Percentiles rank a stretch among this genome's conserved stretches.
Conservation (phyloP, 2,113 vertebrate species). For the Trematomus loennbergii region DNA sequence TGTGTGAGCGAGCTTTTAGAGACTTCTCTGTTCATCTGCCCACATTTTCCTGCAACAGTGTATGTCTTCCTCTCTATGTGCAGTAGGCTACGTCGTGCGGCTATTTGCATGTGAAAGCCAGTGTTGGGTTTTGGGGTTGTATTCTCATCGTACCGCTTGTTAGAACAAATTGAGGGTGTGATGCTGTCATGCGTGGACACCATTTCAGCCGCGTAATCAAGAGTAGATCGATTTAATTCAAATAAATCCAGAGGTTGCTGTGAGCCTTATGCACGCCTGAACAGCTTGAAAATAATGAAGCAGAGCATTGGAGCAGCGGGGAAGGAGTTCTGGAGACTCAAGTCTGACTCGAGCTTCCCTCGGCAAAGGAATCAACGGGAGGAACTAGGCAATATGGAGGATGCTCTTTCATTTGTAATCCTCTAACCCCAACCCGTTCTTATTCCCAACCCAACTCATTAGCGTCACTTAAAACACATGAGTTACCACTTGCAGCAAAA, state of each 20-base stretch:
- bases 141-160: conserved; percentile 58
- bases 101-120: conserved; percentile 30
- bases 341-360: conserved; percentile 6
- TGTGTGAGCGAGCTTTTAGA: conserved; percentile 27
- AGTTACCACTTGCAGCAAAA: too few species aligned
- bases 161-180: conserved; percentile 68
- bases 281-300: conserved; percentile 56
- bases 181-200: conserved; percentile 51
- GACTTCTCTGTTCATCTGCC: conserved; percentile 35
- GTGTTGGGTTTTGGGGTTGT: conserved; percentile 27
- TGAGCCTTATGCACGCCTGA: conserved; percentile 48
- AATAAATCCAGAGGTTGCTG: conserved; percentile 57
- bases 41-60: conserved; percentile 27
- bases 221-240: conserved; percentile 68
- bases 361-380: background rate
- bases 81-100: background rate
- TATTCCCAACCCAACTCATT: too few species aligned
- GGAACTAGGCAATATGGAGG: background rate
- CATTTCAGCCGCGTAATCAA: conserved; percentile 58
- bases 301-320: background rate
- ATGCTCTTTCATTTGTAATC: conserved; percentile 1
- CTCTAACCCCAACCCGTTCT: background rate
- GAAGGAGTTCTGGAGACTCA: conserved; percentile 8
- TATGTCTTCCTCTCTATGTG: conserved; percentile 1
- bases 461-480: too few species aligned